These are phyloP conservation scores for Ammodytes marinus DNA, from an alignment of 2,113 vertebrate genomes.

Conservation along the genomic window DNA sequence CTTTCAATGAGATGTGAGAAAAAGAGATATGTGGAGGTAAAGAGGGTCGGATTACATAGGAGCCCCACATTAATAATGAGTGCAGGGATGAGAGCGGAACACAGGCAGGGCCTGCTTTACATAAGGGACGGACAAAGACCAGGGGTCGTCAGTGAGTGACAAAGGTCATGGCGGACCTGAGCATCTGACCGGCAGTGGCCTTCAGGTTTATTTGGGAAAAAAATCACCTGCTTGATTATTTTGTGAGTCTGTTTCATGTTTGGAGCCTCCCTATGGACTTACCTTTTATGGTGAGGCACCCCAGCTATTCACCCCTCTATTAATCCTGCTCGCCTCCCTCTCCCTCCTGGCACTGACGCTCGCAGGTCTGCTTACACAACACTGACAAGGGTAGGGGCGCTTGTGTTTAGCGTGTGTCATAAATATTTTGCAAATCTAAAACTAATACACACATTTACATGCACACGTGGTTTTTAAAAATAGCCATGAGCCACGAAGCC, in stretches of 20 bases:
- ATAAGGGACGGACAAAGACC: constrained; percentile 20
- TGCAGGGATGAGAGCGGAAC: constrained; percentile 69
- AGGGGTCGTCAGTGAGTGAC: constrained; percentile 24
- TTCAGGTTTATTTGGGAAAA: not conserved
- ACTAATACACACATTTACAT: constrained; percentile 53
- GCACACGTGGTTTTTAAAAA: constrained; percentile 36
- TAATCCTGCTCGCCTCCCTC: constrained; percentile 50
- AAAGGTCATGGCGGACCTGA: constrained; percentile 9
- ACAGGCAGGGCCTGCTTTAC: constrained; percentile 33
- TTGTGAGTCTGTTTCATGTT: constrained; percentile 52
- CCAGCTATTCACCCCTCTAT: constrained; percentile 65
- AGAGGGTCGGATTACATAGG: constrained; percentile 62
- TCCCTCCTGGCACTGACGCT: constrained; percentile 59
- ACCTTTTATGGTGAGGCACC: constrained; percentile 84
- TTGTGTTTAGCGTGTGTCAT: constrained; percentile 61
- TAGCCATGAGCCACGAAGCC: constrained; percentile 3
- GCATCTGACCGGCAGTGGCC: constrained; percentile 45
- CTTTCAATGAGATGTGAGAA: constrained; percentile 71
- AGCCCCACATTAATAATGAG: constrained; percentile 71
- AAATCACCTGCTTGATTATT: constrained; percentile 29
- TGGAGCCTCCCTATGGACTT: constrained; percentile 57
- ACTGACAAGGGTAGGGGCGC: constrained; percentile 37
- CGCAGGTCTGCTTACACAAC: constrained; percentile 62
- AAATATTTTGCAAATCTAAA: constrained; percentile 70
- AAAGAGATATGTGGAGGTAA: constrained; percentile 62